Base-by-base conservation (phyloP, 2,888 invertebrate genomes). In the Gisinianus flammeolus region DNA sequence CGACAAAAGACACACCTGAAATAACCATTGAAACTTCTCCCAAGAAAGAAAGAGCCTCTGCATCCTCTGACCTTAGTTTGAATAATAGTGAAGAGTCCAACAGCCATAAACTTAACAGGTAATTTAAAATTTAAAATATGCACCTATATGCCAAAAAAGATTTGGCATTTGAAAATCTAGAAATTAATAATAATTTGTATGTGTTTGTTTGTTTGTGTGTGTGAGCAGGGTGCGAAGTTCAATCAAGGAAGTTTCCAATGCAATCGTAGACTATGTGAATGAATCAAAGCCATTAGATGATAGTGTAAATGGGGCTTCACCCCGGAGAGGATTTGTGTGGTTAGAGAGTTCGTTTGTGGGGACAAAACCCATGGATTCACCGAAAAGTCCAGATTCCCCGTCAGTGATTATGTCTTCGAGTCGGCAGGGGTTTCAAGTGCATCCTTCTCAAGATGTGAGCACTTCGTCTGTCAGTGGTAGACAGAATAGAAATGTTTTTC, bases 291-390 rank as follows among this genome's bases (percentile, higher is more conserved):
- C 85, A 58, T 79, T 79, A 70, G 83, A 82, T 76, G 83, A 82
- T 70, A 80, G 82, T 56, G 82, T 79, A 87, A 85, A 88, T 88
- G 84, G 88, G 87, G 85, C 87, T 87, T 80, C 84, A 76, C 83
- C 87, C 83, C 77, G 86, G 85, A 78, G 83, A 71, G 82, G 83
- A 85, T 87, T 94, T 85, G 94, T 93, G 87, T 96, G 96, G 96
- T 90, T 96, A 87, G 96, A 96, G 88, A 95, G 95, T 88, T 95
- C 95, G 82, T 96, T 96, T 87, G 93, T 94, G 80, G 93, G 93
- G 85, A 93, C 93, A 85, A 82, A 82, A 70, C 95, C 94, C 2
- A 88, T 94, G 86, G 94, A 94, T 85, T 93, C 94, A 69, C 95
- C 95, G 24, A 93, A 94, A 87, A 94, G 94, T 80, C 94, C 94